These are phyloP conservation scores for Eremobia ochroleuca DNA, from an alignment of 2,888 invertebrate species.

Conservation along the genomic window DNA sequence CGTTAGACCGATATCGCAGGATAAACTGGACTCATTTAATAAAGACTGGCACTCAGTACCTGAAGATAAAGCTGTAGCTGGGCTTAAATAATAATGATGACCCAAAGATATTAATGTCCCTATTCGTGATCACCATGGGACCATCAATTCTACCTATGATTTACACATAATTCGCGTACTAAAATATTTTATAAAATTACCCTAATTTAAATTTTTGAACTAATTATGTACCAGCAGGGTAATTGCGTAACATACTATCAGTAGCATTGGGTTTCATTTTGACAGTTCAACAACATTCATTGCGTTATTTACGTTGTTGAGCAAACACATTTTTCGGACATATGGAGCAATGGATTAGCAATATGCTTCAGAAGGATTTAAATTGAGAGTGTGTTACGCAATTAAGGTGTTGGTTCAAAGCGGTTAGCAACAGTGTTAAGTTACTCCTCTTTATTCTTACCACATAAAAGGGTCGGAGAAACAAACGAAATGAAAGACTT, in stretches of 20 bases:
- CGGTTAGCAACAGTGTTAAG: slow-evolving; percentile 21
- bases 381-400: too few relatives aligned
- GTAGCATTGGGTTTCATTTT: too few relatives aligned
- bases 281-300: too few relatives aligned
- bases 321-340: too few relatives aligned
- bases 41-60: background rate
- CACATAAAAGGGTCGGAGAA: slow-evolving; percentile 19
- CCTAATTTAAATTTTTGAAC: slow-evolving; percentile 5
- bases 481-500: slow-evolving; percentile 45
- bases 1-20: background rate
- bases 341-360: too few relatives aligned
- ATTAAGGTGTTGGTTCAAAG: background rate
- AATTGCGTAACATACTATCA: too few relatives aligned
- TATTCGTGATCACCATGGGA: background rate
- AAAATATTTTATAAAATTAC: background rate
- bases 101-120: background rate
- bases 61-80: background rate
- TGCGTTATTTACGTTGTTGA: too few relatives aligned
- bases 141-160: background rate
- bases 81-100: background rate
- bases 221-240: slow-evolving; percentile 16
- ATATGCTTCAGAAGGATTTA: too few relatives aligned
- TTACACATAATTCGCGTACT: background rate
- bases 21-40: background rate
- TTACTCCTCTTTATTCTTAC: slow-evolving; percentile 12